A percentile compares a stretch with the other conserved stretches of the same genome.
phyloP scores from a whole-genome alignment of 1,140 invertebrate genomes.

The Cotesia typhae region DNA sequence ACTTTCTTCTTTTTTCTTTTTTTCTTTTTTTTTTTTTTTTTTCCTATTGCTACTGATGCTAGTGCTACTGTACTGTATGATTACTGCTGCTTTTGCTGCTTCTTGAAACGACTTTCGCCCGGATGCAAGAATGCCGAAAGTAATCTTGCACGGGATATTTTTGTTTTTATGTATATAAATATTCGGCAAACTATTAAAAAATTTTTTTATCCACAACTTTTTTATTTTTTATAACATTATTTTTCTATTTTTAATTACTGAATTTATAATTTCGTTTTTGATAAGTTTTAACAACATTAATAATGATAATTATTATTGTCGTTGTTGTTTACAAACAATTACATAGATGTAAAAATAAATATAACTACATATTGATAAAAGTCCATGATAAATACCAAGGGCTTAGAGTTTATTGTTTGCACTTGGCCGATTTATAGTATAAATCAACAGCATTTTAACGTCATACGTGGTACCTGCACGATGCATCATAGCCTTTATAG shows the following conservation, averaged over 20 bases:
- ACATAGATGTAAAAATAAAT: too few species aligned
- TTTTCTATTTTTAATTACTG: not conserved
- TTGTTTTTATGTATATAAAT: slow-evolving; percentile 14
- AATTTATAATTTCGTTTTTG: too few species aligned
- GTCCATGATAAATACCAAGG: not conserved
- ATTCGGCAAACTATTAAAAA: not conserved
- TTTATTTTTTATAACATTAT: not conserved
- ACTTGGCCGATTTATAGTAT: slow-evolving; percentile 1
- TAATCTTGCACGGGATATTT: slow-evolving; percentile 17
- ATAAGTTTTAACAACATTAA: too few species aligned
- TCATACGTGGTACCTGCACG: not conserved
- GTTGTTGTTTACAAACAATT: too few species aligned
- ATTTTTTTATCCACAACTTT: not conserved
- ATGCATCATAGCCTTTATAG: slow-evolving; percentile 1
- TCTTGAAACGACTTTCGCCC: slow-evolving; percentile 33
- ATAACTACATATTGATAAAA: too few species aligned
- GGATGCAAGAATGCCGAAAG: slow-evolving; percentile 33
- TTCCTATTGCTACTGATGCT: not conserved
- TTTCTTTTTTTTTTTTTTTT: slow-evolving; percentile 2
- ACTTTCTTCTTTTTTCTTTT: slow-evolving; percentile 32
- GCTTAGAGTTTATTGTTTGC: not conserved
- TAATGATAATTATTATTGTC: too few species aligned
- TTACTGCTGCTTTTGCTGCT: slow-evolving; percentile 4
- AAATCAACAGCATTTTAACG: too few species aligned
- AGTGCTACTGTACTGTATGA: slow-evolving; percentile 3